Evolutionary conservation across 2,797 vertebrate genomes (phyloP).

Genomic region (Pseudocheirus occidentalis): DNA sequence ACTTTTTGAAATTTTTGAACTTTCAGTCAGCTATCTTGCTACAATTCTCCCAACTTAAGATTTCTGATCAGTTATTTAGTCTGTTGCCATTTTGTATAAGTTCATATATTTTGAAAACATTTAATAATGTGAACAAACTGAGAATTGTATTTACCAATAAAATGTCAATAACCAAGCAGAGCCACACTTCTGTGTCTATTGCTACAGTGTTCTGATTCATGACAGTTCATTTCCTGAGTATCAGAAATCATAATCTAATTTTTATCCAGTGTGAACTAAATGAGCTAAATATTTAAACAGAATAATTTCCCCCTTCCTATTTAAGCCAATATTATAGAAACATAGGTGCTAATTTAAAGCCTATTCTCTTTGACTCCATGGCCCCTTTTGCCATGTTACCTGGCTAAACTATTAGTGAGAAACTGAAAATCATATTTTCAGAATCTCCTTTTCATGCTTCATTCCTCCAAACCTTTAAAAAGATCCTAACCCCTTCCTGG

Average conservation of each 20-base stretch:
- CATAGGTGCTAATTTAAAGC: constrained; percentile 29
- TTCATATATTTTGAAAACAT: constrained; percentile 10
- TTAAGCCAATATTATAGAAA: constrained; percentile 38
- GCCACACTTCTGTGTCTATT: constrained; percentile 36
- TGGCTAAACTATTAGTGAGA: constrained; percentile 2
- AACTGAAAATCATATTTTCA: constrained; percentile 36
- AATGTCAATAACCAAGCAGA: constrained; percentile 63
- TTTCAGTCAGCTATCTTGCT: not conserved
- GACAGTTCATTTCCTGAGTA: constrained; percentile 23
- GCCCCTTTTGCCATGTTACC: constrained; percentile 41
- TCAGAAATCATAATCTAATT: constrained; percentile 47
- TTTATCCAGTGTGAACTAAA: constrained; percentile 5
- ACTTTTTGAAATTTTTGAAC: not conserved
- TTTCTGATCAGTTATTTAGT: constrained; percentile 30
- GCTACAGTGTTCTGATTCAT: constrained; percentile 15
- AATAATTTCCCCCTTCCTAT: constrained; percentile 41
- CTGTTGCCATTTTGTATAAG: constrained; percentile 24
- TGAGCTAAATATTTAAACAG: constrained; percentile 33
- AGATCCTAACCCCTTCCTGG: not conserved
- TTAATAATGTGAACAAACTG: constrained; percentile 30
- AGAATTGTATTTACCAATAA: constrained; percentile 60
- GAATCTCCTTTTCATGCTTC: not conserved
- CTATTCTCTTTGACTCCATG: constrained; percentile 36
- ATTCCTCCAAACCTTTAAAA: not conserved
- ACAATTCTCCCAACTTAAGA: not conserved